A percentile compares a stretch with the other conserved stretches of the same genome.
These are phyloP conservation scores for Trachymyrmex cornetzi DNA, from an alignment of 1,140 invertebrate genomes.

Conservation along the genomic window DNA sequence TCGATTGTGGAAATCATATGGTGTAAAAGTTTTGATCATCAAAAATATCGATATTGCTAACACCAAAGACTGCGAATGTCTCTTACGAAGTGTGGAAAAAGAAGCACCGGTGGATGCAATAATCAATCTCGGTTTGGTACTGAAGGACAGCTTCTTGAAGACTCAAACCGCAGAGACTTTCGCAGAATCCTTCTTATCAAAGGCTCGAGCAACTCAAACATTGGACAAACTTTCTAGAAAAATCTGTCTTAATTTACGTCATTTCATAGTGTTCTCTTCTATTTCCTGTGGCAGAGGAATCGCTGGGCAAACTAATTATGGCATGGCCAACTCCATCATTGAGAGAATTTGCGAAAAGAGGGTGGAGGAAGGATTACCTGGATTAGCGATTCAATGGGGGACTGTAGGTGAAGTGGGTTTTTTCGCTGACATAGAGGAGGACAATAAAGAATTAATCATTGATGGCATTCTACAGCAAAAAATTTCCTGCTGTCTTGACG, in stretches of 20 bases:
- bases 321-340: slow-evolving; percentile 87
- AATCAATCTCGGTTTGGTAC: neutral
- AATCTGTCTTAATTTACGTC: neutral
- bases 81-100: neutral
- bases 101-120: neutral
- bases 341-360: slow-evolving; percentile 88
- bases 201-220: neutral
- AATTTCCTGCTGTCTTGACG: neutral
- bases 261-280: neutral
- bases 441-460: slow-evolving; percentile 88
- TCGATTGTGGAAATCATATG: slow-evolving; percentile 87
- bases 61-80: slow-evolving; percentile 82
- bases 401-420: slow-evolving; percentile 88
- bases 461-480: slow-evolving; percentile 86
- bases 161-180: slow-evolving; percentile 57
- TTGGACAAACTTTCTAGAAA: neutral
- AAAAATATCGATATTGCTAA: slow-evolving; percentile 85
- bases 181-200: neutral
- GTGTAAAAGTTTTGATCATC: slow-evolving; percentile 85
- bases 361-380: slow-evolving; percentile 78
- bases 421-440: slow-evolving; percentile 89
- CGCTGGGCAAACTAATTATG: slow-evolving; percentile 93
- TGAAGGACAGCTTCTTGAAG: neutral
- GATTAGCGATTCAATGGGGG: slow-evolving; percentile 88
- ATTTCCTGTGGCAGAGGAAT: slow-evolving; percentile 93